Evolutionary conservation across 2,888 invertebrate species (phyloP), one percentile per base, ranked within the genome.

Genomic region (Leptinotarsa tumamoca): DNA sequence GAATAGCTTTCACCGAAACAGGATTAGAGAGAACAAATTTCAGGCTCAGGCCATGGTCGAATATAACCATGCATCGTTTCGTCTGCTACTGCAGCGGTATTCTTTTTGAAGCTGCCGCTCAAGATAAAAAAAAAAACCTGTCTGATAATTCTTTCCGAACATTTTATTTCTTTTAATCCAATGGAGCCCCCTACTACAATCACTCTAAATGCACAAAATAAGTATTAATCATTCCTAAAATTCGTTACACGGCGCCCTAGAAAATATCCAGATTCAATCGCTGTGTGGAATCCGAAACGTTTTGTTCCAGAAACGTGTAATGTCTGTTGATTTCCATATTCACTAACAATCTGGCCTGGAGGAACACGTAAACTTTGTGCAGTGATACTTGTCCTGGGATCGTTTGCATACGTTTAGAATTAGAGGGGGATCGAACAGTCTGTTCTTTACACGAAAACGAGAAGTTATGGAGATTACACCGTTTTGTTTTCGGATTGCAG

Each of bases 271-370:
- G 72, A 77, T 74, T 74, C 74, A 74, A 74, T 77, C 70, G 63
- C 27, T 70, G 72, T 69, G 33, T 67, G 69, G 51, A 72, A 74
- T 67, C 33, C 67, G 58, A 72, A 50, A 63, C 63, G 63, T 63
- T 63, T 63, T 43, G 63, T 72, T 72, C 66, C 63, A 67, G 27
- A 67, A 71, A 77, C 77, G 74, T 77, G 76, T 73, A 73, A 71
- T 68, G 76, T 68, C 63, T 71, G 76, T 63, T 49, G 74, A 77
- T 77, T 72, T 73, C 76, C 74, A 77, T 77, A 77, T 74, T 71
- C 58, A 77, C 61, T 68, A 68, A 68, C 73, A 76, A 76, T 76
- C 68, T 68, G 73, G 27, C 51, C 69, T 49, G 61, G 68, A 68
- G 23, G 68, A 68, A 68, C 76, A 76, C 76, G 76, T 76, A 73